These are phyloP conservation scores for Actinostola sp. DNA, from an alignment of 92 coral and sea anemone species.

Conservation along the genomic window DNA sequence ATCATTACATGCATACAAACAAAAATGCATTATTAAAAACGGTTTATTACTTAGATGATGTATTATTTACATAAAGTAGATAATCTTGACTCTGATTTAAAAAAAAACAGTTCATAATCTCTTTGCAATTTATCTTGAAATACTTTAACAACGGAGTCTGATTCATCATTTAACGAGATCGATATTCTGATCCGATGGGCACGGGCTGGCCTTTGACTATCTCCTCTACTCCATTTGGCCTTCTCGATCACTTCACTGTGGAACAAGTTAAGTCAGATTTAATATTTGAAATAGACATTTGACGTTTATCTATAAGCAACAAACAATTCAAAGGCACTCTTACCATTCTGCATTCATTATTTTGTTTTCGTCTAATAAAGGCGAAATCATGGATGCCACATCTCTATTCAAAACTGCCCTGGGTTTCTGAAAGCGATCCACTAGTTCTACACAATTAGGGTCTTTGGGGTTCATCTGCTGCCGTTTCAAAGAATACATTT, in stretches of 20 bases:
- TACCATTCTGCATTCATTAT: conserved; percentile 5
- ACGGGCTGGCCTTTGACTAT: conserved; percentile 20
- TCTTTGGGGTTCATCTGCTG: background rate
- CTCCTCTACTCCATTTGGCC: conserved; percentile 16
- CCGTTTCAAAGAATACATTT: background rate
- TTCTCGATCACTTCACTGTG: conserved; percentile 8
- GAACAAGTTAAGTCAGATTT: no score
- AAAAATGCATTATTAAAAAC: no score
- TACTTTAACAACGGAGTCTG: background rate
- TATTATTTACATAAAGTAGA: background rate
- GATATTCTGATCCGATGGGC: conserved; percentile 9
- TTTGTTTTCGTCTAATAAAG: background rate
- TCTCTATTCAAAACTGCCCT: conserved; percentile 19
- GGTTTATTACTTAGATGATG: background rate
- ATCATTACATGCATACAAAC: no score
- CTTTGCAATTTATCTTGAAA: conserved; percentile 4
- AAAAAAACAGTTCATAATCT: conserved; percentile 10
- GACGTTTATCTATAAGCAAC: conserved; percentile 1
- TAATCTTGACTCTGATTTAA: no score
- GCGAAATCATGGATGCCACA: background rate
- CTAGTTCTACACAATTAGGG: background rate
- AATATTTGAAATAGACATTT: background rate
- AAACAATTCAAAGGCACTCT: conserved; percentile 9
- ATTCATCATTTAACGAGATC: background rate
- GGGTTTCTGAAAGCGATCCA: conserved; percentile 6